These are phyloP conservation scores for Rhingia rostrata DNA, from an alignment of 2,888 invertebrate species.

Conservation along the genomic window DNA sequence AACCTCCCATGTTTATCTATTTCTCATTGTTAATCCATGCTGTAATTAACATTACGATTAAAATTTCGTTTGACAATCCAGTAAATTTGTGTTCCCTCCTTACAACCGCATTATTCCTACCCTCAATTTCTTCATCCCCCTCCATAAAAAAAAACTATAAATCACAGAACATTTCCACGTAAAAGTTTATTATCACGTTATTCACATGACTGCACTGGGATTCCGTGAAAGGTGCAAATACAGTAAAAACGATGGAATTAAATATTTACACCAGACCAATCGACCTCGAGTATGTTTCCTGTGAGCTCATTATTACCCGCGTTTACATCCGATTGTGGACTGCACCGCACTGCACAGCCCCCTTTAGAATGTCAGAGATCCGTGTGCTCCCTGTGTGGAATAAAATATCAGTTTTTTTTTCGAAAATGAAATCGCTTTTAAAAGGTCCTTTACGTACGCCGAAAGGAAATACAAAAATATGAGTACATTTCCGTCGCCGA, in stretches of 20 bases:
- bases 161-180: conserved; percentile 9
- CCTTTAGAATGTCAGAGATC: too few species aligned
- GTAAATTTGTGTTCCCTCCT: neutral
- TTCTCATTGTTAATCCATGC: neutral
- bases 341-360: too few species aligned
- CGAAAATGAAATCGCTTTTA: too few species aligned
- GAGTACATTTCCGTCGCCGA: neutral
- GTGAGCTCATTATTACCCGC: neutral
- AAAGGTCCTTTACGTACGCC: too few species aligned
- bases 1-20: neutral
- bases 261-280: neutral
- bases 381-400: too few species aligned
- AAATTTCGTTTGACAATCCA: neutral
- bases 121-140: neutral
- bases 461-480: too few species aligned
- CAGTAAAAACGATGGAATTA: neutral
- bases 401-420: too few species aligned
- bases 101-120: neutral
- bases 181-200: conserved; percentile 20
- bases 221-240: conserved; percentile 3
- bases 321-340: neutral
- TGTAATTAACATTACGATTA: neutral
- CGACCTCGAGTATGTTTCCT: neutral
- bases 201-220: neutral
- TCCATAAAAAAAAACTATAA: neutral